A percentile compares a stretch with the other conserved stretches of the same genome.
Evolutionary conservation across 2,113 vertebrate genomes (phyloP).

Genomic region (Lipotes vexillifer): DNA sequence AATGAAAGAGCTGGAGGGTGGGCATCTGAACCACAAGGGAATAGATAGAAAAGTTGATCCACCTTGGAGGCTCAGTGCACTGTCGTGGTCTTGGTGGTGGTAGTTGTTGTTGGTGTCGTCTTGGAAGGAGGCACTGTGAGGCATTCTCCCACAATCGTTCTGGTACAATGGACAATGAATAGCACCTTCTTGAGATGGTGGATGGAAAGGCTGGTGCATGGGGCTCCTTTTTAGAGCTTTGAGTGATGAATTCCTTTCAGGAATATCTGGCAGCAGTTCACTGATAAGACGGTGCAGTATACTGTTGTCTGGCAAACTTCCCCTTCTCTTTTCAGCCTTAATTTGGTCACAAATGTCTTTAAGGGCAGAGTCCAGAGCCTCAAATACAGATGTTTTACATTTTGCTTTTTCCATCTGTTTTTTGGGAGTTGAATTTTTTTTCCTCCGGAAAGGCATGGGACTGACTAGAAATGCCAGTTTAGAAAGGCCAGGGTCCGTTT

Average conservation of each 20-base stretch:
- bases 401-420: slow-evolving; percentile 86
- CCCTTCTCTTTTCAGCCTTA: slow-evolving; percentile 89
- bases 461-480: slow-evolving; percentile 98
- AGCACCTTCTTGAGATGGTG: slow-evolving; percentile 85
- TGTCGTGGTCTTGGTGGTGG: slow-evolving; percentile 86
- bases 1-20: slow-evolving; percentile 64
- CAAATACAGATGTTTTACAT: slow-evolving; percentile 91
- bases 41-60: slow-evolving; percentile 80
- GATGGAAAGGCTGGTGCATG: slow-evolving; percentile 83
- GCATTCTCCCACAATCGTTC: slow-evolving; percentile 85
- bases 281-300: slow-evolving; percentile 94
- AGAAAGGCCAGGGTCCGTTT: slow-evolving; percentile 90
- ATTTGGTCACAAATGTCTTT: slow-evolving; percentile 98
- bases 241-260: slow-evolving; percentile 95
- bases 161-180: slow-evolving; percentile 80
- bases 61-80: slow-evolving; percentile 91
- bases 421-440: slow-evolving; percentile 89
- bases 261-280: slow-evolving; percentile 95
- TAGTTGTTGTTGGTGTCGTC: slow-evolving; percentile 85
- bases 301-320: slow-evolving; percentile 91
- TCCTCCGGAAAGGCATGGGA: slow-evolving; percentile 98
- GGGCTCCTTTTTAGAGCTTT: slow-evolving; percentile 82
- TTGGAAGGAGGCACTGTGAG: slow-evolving; percentile 91
- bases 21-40: slow-evolving; percentile 54
- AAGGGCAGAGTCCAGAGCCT: slow-evolving; percentile 94